phyloP scores from a whole-genome alignment of 2,888 invertebrate species.

The Drosophila percnosoma region DNA sequence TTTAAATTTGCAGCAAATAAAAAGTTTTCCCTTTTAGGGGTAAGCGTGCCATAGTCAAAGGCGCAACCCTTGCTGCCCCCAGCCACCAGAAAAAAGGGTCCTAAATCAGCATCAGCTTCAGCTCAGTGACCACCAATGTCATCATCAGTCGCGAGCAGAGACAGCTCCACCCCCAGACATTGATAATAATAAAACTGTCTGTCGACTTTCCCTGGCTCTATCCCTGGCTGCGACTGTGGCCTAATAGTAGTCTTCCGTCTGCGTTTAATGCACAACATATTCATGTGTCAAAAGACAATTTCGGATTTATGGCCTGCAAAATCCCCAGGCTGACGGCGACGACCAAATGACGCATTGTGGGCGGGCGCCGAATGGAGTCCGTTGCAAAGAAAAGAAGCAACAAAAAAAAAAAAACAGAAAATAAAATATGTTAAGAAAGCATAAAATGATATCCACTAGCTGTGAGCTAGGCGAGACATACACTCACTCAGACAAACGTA shows the following conservation, averaged over 20 bases:
- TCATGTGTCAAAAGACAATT: conserved; percentile 83
- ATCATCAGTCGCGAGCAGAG: conserved; percentile 59
- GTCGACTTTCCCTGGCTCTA: conserved; percentile 38
- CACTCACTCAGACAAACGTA: conserved; percentile 19
- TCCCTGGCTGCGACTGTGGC: conserved; percentile 34
- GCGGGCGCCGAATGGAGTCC: conserved; percentile 27
- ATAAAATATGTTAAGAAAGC: conserved; percentile 81
- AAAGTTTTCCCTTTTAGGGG: conserved; percentile 24
- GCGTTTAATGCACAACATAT: conserved; percentile 82
- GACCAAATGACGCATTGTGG: conserved; percentile 66
- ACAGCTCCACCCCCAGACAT: conserved; percentile 42
- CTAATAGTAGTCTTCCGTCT: conserved; percentile 48
- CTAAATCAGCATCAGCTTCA: conserved; percentile 63
- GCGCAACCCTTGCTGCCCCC: conserved; percentile 40
- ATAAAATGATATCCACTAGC: conserved; percentile 75
- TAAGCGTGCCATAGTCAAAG: conserved; percentile 10
- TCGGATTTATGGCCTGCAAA: conserved; percentile 80
- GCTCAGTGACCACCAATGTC: conserved; percentile 72
- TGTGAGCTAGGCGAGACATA: conserved; percentile 20
- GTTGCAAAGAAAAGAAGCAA: conserved; percentile 22
- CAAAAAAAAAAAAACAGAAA: conserved; percentile 33
- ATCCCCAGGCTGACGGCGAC: conserved; percentile 52
- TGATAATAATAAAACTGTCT: conserved; percentile 73
- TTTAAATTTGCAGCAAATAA: conserved; percentile 59
- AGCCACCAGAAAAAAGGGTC: conserved; percentile 16